These are phyloP conservation scores for Lochmaea capreae DNA, from an alignment of 2,888 invertebrate species.

Conservation along the genomic window DNA sequence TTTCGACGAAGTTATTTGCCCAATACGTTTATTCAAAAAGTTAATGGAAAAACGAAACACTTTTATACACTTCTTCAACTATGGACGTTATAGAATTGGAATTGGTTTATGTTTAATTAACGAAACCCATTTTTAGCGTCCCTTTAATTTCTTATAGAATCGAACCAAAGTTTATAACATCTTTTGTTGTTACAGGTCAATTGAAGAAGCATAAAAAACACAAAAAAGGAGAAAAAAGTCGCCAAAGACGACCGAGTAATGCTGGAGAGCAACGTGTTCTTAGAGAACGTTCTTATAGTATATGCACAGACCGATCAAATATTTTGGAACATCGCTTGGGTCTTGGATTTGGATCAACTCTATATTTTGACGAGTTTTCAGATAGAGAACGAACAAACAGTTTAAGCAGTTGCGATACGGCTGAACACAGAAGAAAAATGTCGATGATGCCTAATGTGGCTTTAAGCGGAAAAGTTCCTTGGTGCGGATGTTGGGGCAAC, in stretches of 20 bases:
- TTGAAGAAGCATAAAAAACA: slow-evolving; percentile 63
- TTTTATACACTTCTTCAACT: too few species aligned
- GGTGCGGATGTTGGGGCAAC: slow-evolving; percentile 89
- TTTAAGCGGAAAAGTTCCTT: slow-evolving; percentile 76
- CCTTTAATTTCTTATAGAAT: too few species aligned
- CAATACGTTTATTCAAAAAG: too few species aligned
- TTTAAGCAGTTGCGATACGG: slow-evolving; percentile 72
- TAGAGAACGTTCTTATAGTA: slow-evolving; percentile 62
- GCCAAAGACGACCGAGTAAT: slow-evolving; percentile 49
- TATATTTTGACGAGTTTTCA: slow-evolving; percentile 64
- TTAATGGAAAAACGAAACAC: too few species aligned
- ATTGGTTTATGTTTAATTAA: too few species aligned
- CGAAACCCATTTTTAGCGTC: too few species aligned
- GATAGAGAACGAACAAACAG: slow-evolving; percentile 75
- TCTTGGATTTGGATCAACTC: slow-evolving; percentile 53
- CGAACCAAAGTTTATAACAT: too few species aligned
- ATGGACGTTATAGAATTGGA: too few species aligned
- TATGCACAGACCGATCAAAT: slow-evolving; percentile 64
- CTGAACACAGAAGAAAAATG: slow-evolving; percentile 69
- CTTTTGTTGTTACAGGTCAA: slow-evolving; percentile 33
- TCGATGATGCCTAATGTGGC: slow-evolving; percentile 73
- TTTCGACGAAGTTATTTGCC: too few species aligned
- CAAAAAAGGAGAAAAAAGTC: slow-evolving; percentile 52
- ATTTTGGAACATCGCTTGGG: slow-evolving; percentile 54
- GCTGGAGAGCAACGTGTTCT: slow-evolving; percentile 56